Percentiles rank a stretch among this genome's conserved stretches.
These are phyloP conservation scores for Cylindroiulus punctatus DNA, from an alignment of 2,888 invertebrate species.

Conservation along the genomic window DNA sequence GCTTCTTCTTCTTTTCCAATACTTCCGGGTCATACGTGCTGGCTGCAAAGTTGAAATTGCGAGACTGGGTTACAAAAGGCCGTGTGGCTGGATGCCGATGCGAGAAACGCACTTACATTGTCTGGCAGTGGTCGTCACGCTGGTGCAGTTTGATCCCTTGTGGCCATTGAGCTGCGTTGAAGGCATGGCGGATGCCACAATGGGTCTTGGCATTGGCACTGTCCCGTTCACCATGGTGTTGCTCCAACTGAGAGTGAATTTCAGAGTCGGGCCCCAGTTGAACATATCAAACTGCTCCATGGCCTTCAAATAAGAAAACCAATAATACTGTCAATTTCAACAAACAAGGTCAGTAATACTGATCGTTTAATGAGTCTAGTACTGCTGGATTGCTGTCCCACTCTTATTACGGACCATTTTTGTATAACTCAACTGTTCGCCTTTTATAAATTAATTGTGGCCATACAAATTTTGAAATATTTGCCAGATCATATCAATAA, in stretches of 20 bases:
- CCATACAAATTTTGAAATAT: too few relatives aligned
- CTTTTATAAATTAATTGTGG: too few relatives aligned
- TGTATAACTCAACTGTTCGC: too few relatives aligned
- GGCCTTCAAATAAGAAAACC: conserved; percentile 54
- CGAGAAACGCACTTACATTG: background rate
- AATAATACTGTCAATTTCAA: background rate
- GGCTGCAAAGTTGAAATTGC: background rate
- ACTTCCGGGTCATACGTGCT: background rate
- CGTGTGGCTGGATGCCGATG: too few relatives aligned
- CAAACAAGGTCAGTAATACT: too few relatives aligned
- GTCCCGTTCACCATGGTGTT: conserved; percentile 61
- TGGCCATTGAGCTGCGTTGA: background rate
- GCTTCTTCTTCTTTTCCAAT: conserved; percentile 57
- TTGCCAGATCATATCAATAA: too few relatives aligned
- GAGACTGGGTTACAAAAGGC: background rate
- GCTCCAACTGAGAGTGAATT: conserved; percentile 86
- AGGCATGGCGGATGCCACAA: background rate
- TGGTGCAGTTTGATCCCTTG: background rate
- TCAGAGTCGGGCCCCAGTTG: conserved; percentile 81
- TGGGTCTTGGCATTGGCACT: conserved; percentile 56
- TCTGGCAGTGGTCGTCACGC: background rate
- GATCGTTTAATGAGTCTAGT: too few relatives aligned
- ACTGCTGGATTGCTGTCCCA: too few relatives aligned
- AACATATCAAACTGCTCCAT: conserved; percentile 74
- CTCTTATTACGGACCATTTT: too few relatives aligned